Base-by-base conservation (phyloP, 2,888 invertebrate genomes). In the Myathropa florea region DNA sequence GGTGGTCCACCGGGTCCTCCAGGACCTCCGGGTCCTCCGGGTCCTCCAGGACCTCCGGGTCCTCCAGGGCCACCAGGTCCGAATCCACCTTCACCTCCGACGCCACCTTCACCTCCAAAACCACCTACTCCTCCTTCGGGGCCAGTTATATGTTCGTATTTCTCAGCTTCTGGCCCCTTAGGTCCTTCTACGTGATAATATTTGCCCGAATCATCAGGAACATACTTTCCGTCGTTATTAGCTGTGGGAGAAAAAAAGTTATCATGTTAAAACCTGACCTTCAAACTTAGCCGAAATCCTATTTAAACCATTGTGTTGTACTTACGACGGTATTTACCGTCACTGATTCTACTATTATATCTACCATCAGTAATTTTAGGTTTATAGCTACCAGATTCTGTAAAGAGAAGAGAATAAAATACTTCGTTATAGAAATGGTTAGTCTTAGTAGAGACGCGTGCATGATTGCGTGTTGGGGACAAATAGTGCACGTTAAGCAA, bases 171-270 rank as follows among this genome's bases (percentile, higher is more conserved):
- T 18, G 93, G 93, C 82, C 92, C 93, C 88, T 90, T 91, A 10
- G 93, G 92, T 88, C 92, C 92, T 90, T 91, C 91, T 88, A 92
- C 88, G 79, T 92, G 92, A 36, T 89, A 89, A 90, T 92, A 92
- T 90, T 91, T 91, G 55, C 92, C 92, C 71, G 91, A 90, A 89
- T 93, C 90, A 89, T 93, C 93, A 36, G 89, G 92, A 89, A 91
- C 90, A 88, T 92, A 92, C 89, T 89, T 90, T 59, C 92, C 92
- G 76, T 91, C 89, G 61, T 89, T 70, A 14, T 30, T 59, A 70
- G 70, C 85, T 85, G 28, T 61, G 39, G 46, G 24, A 63, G 4
- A 73, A 53, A 39, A 61, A 60, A 67, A 18, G n/a, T 53, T 14
- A 4, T 4, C 10, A 70, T 18, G 33, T 77, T 53, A 72, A 61